A percentile compares a stretch with the other conserved stretches of the same genome.
Evolutionary conservation across 2,113 vertebrate genomes (phyloP).

Genomic region (Sturnus vulgaris): DNA sequence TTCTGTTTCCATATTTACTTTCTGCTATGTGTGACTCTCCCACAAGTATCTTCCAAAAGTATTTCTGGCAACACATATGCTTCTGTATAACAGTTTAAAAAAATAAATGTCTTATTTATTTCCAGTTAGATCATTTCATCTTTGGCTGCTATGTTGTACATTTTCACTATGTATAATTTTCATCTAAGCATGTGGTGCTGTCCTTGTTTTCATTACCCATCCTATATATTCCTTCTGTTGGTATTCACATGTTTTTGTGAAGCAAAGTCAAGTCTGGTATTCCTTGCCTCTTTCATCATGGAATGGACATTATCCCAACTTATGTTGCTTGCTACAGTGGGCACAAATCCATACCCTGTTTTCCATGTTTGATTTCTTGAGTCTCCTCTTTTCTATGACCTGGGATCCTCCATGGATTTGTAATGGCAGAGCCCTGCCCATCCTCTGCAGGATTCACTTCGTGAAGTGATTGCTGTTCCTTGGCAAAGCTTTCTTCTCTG

Average conservation of each 20-base stretch:
- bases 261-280: background rate
- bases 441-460: background rate
- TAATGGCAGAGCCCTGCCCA: background rate
- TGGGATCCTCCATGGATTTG: background rate
- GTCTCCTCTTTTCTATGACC: background rate
- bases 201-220: background rate
- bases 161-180: background rate
- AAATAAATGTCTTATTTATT: conserved; percentile 5
- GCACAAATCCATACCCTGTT: background rate
- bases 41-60: background rate
- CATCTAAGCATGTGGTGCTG: background rate
- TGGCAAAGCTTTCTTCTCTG: background rate
- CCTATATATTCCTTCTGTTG: background rate
- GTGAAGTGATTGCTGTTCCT: background rate
- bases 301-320: background rate
- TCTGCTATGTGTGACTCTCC: background rate
- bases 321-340: background rate
- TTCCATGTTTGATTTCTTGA: background rate
- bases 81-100: background rate
- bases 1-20: background rate
- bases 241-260: background rate
- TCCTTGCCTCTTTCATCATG: background rate
- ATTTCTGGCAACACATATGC: background rate
- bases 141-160: background rate
- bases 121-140: background rate